Evolutionary conservation across 2,113 vertebrate genomes (phyloP).

Genomic region (Vanacampus margaritifer): DNA sequence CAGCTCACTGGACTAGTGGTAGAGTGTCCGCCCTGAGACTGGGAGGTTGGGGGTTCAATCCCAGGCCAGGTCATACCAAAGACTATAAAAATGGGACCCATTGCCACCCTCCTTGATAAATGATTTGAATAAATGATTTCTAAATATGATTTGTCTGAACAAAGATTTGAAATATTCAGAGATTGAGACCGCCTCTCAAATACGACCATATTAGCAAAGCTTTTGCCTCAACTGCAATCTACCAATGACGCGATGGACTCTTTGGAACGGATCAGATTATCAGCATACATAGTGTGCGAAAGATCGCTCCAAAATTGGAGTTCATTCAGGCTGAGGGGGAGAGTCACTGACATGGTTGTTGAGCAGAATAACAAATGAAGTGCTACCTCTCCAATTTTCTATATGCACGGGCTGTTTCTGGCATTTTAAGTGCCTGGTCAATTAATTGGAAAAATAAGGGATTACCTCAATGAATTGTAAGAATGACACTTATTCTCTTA

Average conservation of each 20-base stretch:
- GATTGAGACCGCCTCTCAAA: neutral
- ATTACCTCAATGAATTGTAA: conserved; percentile 6
- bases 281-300: conserved; percentile 34
- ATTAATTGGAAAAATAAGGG: conserved; percentile 11
- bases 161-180: neutral
- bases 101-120: no score
- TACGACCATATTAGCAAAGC: neutral
- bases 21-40: no score
- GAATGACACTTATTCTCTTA: neutral
- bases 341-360: conserved; percentile 48
- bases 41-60: no score
- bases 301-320: conserved; percentile 48
- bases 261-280: conserved; percentile 28
- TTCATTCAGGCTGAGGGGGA: conserved; percentile 33
- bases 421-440: conserved; percentile 16
- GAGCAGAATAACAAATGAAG: conserved; percentile 39
- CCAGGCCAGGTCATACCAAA: no score
- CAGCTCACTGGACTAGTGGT: no score
- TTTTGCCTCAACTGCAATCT: conserved; percentile 16
- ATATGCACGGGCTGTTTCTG: neutral
- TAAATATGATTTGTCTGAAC: neutral
- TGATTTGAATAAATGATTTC: neutral
- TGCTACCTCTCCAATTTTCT: conserved; percentile 6
- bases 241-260: conserved; percentile 26
- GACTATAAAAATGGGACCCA: no score